A percentile compares a stretch with the other conserved stretches of the same genome.
Conservation (phyloP, 2,888 invertebrate species). For the Cetonia aurata region DNA sequence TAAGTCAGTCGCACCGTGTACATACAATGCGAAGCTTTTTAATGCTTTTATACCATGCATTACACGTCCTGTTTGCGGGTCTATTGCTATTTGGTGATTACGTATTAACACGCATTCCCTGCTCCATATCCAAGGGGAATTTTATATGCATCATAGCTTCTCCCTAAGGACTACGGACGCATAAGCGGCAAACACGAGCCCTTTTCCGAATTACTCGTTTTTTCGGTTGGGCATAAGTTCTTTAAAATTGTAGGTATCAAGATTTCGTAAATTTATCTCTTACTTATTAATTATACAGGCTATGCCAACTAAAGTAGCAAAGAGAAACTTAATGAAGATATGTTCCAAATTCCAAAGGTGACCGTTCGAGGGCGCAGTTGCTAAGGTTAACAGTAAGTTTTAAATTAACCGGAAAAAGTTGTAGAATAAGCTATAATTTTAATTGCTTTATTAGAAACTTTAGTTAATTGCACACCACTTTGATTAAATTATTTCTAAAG, state of each 20-base stretch:
- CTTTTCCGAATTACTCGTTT: not conserved
- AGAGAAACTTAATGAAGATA: no score
- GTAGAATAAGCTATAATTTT: no score
- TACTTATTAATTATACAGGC: no score
- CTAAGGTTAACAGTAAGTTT: no score
- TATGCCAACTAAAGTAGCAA: no score
- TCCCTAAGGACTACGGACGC: slow-evolving; percentile 25
- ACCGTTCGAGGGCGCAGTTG: no score
- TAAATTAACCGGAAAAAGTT: no score
- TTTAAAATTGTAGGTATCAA: slow-evolving; percentile 14
- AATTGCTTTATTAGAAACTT: no score
- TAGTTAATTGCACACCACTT: no score
- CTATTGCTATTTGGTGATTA: slow-evolving; percentile 43
- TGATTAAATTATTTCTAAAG: no score
- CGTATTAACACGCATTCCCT: slow-evolving; percentile 45
- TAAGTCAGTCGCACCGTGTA: slow-evolving; percentile 44
- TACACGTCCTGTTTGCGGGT: slow-evolving; percentile 40
- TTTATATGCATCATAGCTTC: slow-evolving; percentile 4
- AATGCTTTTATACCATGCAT: slow-evolving; percentile 53
- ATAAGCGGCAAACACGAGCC: slow-evolving; percentile 16
- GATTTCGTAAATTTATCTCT: no score
- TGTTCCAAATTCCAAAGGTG: no score
- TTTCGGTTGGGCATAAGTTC: slow-evolving; percentile 10
- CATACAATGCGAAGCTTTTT: slow-evolving; percentile 49
- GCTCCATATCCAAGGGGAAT: slow-evolving; percentile 4